These are phyloP conservation scores for Margarornis squamiger DNA, from an alignment of 2,797 vertebrate genomes.

Conservation along the genomic window DNA sequence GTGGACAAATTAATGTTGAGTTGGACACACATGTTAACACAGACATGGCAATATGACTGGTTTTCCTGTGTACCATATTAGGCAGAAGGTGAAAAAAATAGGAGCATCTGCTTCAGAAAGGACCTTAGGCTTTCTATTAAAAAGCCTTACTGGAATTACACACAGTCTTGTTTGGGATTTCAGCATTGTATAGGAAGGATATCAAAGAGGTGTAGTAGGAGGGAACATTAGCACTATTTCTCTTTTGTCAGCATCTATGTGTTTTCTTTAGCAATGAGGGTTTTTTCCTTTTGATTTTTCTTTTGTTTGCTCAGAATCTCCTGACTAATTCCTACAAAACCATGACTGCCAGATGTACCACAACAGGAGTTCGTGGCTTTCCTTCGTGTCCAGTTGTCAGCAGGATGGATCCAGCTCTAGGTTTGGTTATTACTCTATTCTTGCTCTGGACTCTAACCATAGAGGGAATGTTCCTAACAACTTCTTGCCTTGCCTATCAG, in stretches of 20 bases:
- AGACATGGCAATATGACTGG: not conserved
- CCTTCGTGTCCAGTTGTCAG: not conserved
- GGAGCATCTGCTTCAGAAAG: not conserved
- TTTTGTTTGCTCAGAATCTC: slow-evolving; percentile 16
- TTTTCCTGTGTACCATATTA: not conserved
- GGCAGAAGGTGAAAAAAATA: not conserved
- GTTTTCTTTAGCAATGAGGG: not conserved
- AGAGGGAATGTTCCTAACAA: not conserved
- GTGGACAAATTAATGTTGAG: not conserved
- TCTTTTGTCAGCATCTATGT: not conserved
- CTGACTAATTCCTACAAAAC: not conserved
- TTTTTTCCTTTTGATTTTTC: slow-evolving; percentile 17
- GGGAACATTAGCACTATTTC: not conserved
- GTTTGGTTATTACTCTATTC: not conserved
- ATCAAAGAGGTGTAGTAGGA: not conserved
- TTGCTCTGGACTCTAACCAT: not conserved
- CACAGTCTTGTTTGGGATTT: not conserved
- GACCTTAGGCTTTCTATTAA: not conserved
- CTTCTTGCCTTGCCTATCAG: not conserved
- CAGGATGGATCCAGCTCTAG: not conserved
- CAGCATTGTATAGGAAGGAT: not conserved
- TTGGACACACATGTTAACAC: not conserved
- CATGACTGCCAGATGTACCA: not conserved
- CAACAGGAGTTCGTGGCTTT: not conserved
- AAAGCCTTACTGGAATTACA: not conserved